Conservation (phyloP, 1,140 invertebrate species). For the Antheraea mylitta region DNA sequence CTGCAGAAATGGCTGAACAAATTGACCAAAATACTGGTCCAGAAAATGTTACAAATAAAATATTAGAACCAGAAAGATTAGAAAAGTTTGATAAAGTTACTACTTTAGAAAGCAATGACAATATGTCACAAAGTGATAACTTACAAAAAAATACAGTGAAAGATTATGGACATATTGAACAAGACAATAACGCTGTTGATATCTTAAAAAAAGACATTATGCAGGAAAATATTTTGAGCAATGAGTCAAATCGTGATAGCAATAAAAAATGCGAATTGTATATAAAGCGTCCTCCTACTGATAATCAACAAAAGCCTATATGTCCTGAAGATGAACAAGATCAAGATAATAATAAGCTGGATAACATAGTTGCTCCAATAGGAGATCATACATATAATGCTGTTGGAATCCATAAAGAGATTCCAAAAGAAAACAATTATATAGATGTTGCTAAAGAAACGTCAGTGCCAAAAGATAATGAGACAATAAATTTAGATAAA, state of each 20-base stretch:
- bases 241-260: neutral
- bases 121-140: neutral
- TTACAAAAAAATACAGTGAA: neutral
- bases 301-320: neutral
- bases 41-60: neutral
- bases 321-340: neutral
- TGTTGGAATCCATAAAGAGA: neutral
- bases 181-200: neutral
- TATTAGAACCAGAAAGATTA: neutral
- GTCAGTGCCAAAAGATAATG: neutral
- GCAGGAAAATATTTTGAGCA: neutral
- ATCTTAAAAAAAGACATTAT: neutral
- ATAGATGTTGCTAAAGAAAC: neutral
- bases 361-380: neutral
- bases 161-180: neutral
- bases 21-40: neutral
- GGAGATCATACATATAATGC: neutral
- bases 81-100: neutral
- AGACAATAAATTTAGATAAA: slow-evolving; percentile 2
- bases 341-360: neutral
- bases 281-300: neutral
- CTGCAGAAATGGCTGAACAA: neutral
- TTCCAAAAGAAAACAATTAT: neutral
- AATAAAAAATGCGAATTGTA: neutral
- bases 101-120: neutral